A percentile compares a stretch with the other conserved stretches of the same genome.
These are phyloP conservation scores for Apamea epomidion DNA, from an alignment of 2,888 invertebrate genomes.

Conservation along the genomic window DNA sequence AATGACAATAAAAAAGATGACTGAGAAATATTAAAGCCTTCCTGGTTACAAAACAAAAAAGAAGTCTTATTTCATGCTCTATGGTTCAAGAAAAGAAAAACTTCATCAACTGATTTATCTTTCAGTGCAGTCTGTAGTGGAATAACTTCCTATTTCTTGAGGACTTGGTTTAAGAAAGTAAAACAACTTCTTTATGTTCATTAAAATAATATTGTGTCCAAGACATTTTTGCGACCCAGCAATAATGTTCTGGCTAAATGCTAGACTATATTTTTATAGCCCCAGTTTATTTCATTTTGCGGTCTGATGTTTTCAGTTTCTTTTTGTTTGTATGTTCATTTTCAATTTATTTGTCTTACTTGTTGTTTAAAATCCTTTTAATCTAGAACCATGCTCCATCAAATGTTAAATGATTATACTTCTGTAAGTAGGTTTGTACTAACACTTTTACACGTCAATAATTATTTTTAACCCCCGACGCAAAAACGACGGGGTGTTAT, in stretches of 20 bases:
- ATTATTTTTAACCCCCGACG: too few relatives aligned
- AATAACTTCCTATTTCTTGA: constrained; percentile 50
- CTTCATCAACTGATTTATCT: constrained; percentile 53
- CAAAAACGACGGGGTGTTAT: too few relatives aligned
- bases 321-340: too few relatives aligned
- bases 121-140: constrained; percentile 23
- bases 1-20: background rate
- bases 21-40: background rate
- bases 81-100: constrained; percentile 38
- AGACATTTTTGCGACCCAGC: constrained; percentile 34
- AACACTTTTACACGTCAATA: too few relatives aligned
- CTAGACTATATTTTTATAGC: constrained; percentile 24
- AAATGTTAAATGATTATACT: too few relatives aligned
- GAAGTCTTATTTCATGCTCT: constrained; percentile 29
- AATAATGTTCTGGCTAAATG: constrained; percentile 21
- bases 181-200: constrained; percentile 31
- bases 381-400: too few relatives aligned
- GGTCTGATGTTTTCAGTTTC: background rate
- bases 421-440: too few relatives aligned
- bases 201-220: constrained; percentile 36
- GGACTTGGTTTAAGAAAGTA: constrained; percentile 33
- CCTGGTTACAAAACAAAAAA: constrained; percentile 24
- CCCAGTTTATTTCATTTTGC: background rate
- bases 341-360: background rate
- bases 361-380: too few relatives aligned